Base-by-base conservation (phyloP, 1,140 invertebrate species). In the Cecropterus lyciades region DNA sequence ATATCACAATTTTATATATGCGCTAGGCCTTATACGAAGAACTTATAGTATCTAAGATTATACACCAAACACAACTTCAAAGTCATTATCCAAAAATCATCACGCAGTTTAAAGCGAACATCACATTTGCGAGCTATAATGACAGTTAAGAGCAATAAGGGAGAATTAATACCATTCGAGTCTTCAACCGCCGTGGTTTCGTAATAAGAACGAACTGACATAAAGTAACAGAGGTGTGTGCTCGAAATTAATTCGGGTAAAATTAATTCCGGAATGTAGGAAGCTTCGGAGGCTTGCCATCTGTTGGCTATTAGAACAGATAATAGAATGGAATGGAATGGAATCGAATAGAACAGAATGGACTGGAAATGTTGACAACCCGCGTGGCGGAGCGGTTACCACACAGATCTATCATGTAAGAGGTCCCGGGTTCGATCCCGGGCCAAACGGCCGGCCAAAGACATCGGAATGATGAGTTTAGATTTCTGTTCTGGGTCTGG, bases 221-320 rank as follows among this genome's bases (percentile, higher is more conserved):
- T 67, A 71, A 69, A 74, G 53, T 59, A 67, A 57, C 46, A 51
- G 56, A 70, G 73, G 67, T 75, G 52, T 57, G 15, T 13, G 17
- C 57, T 60, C 46, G 14, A 33, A 75, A 72, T 75, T 69, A 69
- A 72, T 75, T 72, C 52, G 33, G 62, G 9, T 65, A 43, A 68
- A 77, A 77, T 77, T 77, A 73, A 77, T 77, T 70, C 60, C 55
- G n/a, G 67, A 69, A 67, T 60, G 60, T 67, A 67, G 59, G 55
- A 65, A 55, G 65, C 49, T 20, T 2, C n/a, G 48, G 13, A n/a
- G 15, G 30, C n/a, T 45, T 64, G 60, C 53, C 67, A 64, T 65
- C 62, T 65, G 68, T 42, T 24, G 62, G 48, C 15, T 16, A n/a
- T 60, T 57, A 9, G 27, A 46, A 45, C 20, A 24, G 20, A 24